These are phyloP conservation scores for Catostylus mosaicus DNA, from an alignment of 30 jellyfish, hydroid and myxozoan species.

Conservation along the genomic window DNA sequence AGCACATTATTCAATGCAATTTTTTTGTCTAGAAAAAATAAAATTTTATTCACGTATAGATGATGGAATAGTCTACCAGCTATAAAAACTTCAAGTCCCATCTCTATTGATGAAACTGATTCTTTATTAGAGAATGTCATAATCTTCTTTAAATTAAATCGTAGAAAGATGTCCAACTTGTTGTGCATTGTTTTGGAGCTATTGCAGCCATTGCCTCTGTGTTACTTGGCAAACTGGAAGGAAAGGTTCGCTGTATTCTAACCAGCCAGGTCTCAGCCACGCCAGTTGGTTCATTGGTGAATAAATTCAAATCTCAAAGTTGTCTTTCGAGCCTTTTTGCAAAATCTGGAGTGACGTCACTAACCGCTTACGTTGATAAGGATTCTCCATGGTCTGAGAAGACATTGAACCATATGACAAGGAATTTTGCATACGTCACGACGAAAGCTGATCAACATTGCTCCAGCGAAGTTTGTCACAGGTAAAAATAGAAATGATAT, in stretches of 20 bases:
- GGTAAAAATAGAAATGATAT: slow-evolving; percentile 32
- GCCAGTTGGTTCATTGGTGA: slow-evolving; percentile 33
- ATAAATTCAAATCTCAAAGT: slow-evolving; percentile 30
- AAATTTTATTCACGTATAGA: no score
- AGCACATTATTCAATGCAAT: no score
- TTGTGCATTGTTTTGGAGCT: slow-evolving; percentile 51
- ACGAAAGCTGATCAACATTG: slow-evolving; percentile 42
- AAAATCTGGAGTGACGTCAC: slow-evolving; percentile 32
- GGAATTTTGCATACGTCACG: slow-evolving; percentile 6
- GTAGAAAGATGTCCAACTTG: slow-evolving; percentile 59
- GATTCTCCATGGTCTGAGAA: slow-evolving; percentile 30
- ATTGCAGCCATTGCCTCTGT: slow-evolving; percentile 18
- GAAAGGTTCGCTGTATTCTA: slow-evolving; percentile 43
- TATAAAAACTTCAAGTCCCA: no score
- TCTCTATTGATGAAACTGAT: no score
- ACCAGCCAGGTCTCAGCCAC: slow-evolving; percentile 54
- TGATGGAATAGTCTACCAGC: no score
- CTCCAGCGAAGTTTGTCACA: slow-evolving; percentile 60
- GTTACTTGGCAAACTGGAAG: slow-evolving; percentile 44
- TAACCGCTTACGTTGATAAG: slow-evolving; percentile 51
- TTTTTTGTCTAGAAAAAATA: no score
- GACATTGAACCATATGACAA: slow-evolving; percentile 10
- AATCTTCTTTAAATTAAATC: no score
- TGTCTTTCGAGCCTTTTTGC: slow-evolving; percentile 5
- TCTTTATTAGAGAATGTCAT: no score